These are phyloP conservation scores for Lordiphosa fenestrarum DNA, from an alignment of 2,888 invertebrate genomes.

Conservation along the genomic window DNA sequence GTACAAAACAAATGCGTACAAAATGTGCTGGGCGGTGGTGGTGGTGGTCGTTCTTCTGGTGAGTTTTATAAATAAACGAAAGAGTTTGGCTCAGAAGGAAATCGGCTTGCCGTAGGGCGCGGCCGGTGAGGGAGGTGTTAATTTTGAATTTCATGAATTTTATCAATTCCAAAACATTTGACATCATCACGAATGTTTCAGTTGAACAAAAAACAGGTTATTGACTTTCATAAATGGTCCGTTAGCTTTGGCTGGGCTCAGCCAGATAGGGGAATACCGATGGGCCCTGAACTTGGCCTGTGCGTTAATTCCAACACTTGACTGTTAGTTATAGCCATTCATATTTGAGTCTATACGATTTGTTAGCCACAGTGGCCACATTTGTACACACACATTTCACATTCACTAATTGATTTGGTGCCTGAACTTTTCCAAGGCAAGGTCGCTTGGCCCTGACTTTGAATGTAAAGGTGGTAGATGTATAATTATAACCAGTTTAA, in stretches of 20 bases:
- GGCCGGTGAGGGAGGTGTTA: constrained; percentile 1
- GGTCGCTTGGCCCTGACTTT: constrained; percentile 26
- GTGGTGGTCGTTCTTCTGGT: constrained; percentile 2
- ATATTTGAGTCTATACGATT: constrained; percentile 4
- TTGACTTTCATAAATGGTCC: constrained; percentile 11
- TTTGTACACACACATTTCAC: constrained; percentile 3
- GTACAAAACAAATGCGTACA: too few species aligned
- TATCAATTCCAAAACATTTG: not conserved
- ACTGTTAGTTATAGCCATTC: constrained; percentile 24
- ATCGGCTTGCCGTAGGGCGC: constrained; percentile 6
- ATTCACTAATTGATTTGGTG: constrained; percentile 40
- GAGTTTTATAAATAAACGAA: constrained; percentile 8
- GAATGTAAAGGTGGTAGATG: constrained; percentile 12
- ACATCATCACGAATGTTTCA: not conserved
- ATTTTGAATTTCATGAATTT: constrained; percentile 3
- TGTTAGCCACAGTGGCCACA: not conserved
- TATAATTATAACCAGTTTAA: constrained; percentile 5
- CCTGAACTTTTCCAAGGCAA: constrained; percentile 40
- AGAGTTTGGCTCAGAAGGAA: constrained; percentile 4
- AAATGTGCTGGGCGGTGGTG: not conserved
- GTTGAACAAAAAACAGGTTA: not conserved
- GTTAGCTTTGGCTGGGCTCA: constrained; percentile 6
- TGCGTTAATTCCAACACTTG: constrained; percentile 35
- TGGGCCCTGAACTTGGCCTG: constrained; percentile 10
- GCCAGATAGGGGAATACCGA: not conserved